These are phyloP conservation scores for Leptinotarsa lineolata DNA, from an alignment of 1,140 invertebrate genomes.

Conservation along the genomic window DNA sequence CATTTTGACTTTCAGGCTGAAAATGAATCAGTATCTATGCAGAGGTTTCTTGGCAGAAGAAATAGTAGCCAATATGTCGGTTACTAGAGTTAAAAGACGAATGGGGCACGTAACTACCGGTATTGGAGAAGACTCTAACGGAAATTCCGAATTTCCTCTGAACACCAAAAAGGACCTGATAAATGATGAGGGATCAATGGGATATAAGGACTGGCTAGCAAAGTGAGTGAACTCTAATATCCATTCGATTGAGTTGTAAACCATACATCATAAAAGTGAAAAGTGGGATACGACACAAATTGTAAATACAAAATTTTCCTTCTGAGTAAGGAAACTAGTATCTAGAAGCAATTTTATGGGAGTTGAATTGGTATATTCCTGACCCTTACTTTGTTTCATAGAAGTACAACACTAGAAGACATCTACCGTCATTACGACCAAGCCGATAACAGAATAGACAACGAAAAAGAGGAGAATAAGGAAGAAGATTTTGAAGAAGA, in stretches of 20 bases:
- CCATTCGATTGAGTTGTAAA: not conserved
- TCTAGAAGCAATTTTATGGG: not conserved
- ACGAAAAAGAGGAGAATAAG: constrained; percentile 49
- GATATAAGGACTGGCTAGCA: constrained; percentile 71
- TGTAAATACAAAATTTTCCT: no score
- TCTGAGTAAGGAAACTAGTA: not conserved
- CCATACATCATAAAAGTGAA: not conserved
- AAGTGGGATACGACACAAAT: no score
- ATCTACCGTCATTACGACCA: constrained; percentile 62
- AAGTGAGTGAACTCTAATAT: constrained; percentile 59
- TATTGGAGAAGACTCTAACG: constrained; percentile 22
- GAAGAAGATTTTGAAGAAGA: constrained; percentile 51
- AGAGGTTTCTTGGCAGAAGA: constrained; percentile 71
- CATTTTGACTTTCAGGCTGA: constrained; percentile 58
- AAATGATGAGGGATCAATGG: constrained; percentile 67
- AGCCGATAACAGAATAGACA: constrained; percentile 46
- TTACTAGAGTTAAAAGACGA: constrained; percentile 57
- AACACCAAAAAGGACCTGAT: constrained; percentile 62
- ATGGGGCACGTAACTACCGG: constrained; percentile 53
- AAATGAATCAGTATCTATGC: constrained; percentile 75
- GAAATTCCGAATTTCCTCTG: constrained; percentile 37
- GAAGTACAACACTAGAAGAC: constrained; percentile 66
- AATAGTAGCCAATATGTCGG: constrained; percentile 66
- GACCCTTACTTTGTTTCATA: constrained; percentile 38
- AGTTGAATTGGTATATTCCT: not conserved